Percentiles rank a stretch among this genome's conserved stretches.
Evolutionary conservation across 1,140 invertebrate species (phyloP).

Genomic region (Physella acuta): DNA sequence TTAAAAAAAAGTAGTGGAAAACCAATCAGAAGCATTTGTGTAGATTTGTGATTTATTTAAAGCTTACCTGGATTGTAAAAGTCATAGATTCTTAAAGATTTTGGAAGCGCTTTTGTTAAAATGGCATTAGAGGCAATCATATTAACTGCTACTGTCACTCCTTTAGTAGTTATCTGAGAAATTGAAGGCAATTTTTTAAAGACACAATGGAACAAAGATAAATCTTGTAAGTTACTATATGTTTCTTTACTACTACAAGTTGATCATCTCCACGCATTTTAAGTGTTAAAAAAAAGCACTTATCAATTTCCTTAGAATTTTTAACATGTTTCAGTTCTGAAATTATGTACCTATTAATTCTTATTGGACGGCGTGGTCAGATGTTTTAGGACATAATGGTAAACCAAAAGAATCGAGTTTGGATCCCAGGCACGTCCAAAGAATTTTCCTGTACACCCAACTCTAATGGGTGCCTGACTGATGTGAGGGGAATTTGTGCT

Average conservation of each 20-base stretch:
- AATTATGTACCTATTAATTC: too few species aligned
- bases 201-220: neutral
- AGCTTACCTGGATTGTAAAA: neutral
- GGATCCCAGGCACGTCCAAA: too few species aligned
- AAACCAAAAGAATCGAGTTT: too few species aligned
- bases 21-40: too few species aligned
- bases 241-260: neutral
- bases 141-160: neutral
- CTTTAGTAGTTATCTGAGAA: neutral
- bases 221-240: neutral
- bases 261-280: neutral
- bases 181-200: neutral
- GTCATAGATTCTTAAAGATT: neutral
- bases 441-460: too few species aligned
- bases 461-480: too few species aligned
- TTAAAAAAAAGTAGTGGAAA: too few species aligned
- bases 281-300: neutral
- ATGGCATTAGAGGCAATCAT: neutral
- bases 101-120: neutral
- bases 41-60: neutral
- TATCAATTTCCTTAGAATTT: neutral
- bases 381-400: too few species aligned
- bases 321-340: neutral
- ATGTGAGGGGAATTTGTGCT: too few species aligned
- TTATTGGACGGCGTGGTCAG: too few species aligned